Base-by-base conservation (phyloP, 2,797 vertebrate species). In the Rhinoraja longicauda region DNA sequence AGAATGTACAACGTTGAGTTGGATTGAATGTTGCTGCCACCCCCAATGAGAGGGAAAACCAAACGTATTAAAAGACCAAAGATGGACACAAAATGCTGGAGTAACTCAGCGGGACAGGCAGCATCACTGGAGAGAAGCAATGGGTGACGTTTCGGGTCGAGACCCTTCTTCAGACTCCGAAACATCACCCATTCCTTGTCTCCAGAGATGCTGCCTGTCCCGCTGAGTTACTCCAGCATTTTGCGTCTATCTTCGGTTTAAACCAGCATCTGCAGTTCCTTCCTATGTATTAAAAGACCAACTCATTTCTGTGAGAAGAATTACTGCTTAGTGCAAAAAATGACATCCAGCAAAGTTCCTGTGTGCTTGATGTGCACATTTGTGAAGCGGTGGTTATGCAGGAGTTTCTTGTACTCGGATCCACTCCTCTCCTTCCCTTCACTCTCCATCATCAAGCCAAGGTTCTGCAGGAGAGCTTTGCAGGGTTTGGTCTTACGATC, bases 341-440 rank as follows among this genome's bases (percentile, higher is more conserved):
- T 93, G 70, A 94, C 95, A 94, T 95, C 95, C 26, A 96, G 93
- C 88, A 96, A 94, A 93, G 94, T 95, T 92, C 57, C 67, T 1
- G 95, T 95, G 93, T 78, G 93, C 93, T 93, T 94, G 24, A 95
- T 93, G 53, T 91, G 93, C 0, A 82, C 86, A 72, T 93, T 45
- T n/a, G 93, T 93, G 93, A 96, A 96, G 92, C 95, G 94, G 29
- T 97, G 96, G 36, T 94, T 94, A 95, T 96, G 94, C 93, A 98
- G 93, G 93, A 98, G 95, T 29, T 81, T 93, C 32, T 39, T 94
- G 95, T 97, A 98, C 64, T 97, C 96, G 1, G 94, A 32, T 1
- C 95, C 94, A 64, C 95, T 97, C 93, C 98, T 96, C 94, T 97
- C 97, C 59, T 93, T 96, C 45, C 97, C 97, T 72, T 96, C 95